Percentiles rank a stretch among this genome's conserved stretches.
Conservation (phyloP, 2,888 invertebrate genomes). For the Drosophila monieri region DNA sequence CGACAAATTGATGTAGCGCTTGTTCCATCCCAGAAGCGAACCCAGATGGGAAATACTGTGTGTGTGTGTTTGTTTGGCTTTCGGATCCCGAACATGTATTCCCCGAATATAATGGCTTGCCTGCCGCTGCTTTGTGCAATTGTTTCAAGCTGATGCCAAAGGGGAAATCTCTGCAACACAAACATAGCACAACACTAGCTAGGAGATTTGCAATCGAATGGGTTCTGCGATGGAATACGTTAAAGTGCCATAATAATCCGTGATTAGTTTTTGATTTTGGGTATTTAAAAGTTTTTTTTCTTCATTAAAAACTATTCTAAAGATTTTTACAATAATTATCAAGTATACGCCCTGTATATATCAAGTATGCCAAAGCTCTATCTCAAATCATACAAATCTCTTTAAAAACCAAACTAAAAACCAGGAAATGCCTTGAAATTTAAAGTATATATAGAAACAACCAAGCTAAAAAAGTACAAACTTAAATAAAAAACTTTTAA, state of each 20-base stretch:
- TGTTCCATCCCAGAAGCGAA: constrained; percentile 29
- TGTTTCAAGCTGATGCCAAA: constrained; percentile 36
- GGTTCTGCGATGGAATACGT: not conserved
- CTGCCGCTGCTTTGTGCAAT: constrained; percentile 17
- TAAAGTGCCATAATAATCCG: not conserved
- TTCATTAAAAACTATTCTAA: not conserved
- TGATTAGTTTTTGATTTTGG: not conserved
- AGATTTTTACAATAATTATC: not conserved
- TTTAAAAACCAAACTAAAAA: not conserved
- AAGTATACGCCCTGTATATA: not conserved
- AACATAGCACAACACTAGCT: not conserved
- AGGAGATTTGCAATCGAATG: not conserved
- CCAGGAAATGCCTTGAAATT: not conserved
- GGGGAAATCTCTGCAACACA: constrained; percentile 8
- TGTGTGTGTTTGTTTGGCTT: constrained; percentile 14
- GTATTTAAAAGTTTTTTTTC: too few relatives aligned
- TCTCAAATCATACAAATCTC: too few relatives aligned
- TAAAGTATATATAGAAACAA: not conserved
- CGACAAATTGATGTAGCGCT: constrained; percentile 74
- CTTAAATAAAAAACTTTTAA: not conserved
- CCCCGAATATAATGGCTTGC: constrained; percentile 23
- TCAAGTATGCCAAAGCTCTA: not conserved
- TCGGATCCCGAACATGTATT: constrained; percentile 15
- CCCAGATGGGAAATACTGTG: not conserved
- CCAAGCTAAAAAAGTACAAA: not conserved